A percentile compares a stretch with the other conserved stretches of the same genome.
Conservation (phyloP, 2,113 vertebrate genomes). For the Circaetus gallicus region DNA sequence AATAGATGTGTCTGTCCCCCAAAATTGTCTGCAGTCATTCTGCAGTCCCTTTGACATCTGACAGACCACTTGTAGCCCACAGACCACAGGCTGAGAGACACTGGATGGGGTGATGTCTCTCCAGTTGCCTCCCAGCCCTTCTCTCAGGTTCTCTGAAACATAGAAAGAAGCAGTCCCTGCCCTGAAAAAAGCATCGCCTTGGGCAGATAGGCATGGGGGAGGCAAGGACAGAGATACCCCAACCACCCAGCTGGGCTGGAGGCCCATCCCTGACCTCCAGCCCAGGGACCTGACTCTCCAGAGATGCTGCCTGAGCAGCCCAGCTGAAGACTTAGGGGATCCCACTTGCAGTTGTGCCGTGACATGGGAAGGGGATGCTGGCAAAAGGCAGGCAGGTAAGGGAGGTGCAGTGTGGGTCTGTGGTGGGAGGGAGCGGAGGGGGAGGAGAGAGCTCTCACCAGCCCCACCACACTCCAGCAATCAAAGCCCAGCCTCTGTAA, state of each 20-base stretch:
- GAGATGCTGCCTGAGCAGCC: neutral
- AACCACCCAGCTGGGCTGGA: neutral
- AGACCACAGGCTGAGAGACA: neutral
- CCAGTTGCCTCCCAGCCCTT: neutral
- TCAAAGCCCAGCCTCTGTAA: conserved; percentile 69
- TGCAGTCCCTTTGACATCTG: neutral
- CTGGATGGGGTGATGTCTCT: neutral
- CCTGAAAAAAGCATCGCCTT: neutral
- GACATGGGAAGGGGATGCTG: neutral
- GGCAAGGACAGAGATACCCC: neutral
- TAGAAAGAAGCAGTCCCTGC: neutral
- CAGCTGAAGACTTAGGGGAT: neutral
- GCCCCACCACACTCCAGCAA: conserved; percentile 64
- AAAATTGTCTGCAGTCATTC: neutral
- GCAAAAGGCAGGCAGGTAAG: neutral
- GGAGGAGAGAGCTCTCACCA: neutral
- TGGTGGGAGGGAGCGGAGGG: neutral
- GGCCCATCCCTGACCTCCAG: neutral
- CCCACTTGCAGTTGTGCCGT: neutral
- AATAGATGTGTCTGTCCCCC: neutral
- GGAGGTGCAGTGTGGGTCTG: neutral
- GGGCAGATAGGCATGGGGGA: neutral
- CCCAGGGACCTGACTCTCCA: neutral
- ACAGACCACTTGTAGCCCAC: neutral
- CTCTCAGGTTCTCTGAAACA: neutral